Evolutionary conservation across 2,113 vertebrate species (phyloP).

Genomic region (Chinchilla lanigera): DNA sequence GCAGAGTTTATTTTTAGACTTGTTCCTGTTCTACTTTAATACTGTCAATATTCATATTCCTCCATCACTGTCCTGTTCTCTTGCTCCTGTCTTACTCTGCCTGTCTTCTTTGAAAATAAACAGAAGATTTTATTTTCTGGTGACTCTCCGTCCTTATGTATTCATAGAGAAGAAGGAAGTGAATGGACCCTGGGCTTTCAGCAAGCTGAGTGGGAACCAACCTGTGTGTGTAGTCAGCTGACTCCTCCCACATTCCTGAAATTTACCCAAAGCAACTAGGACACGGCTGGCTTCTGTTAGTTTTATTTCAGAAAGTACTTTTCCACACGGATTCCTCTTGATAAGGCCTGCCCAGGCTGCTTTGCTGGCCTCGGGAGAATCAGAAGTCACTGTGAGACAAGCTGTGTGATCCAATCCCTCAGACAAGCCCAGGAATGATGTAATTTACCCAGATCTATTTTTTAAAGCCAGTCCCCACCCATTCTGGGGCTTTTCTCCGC

Average conservation of each 20-base stretch:
- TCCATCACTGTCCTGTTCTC: neutral
- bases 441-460: constrained; percentile 70
- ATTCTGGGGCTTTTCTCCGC: constrained; percentile 40
- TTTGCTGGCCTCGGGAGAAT: constrained; percentile 55
- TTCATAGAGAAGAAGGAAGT: constrained; percentile 33
- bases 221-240: constrained; percentile 18
- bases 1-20: neutral
- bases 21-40: neutral
- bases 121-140: constrained; percentile 40
- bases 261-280: constrained; percentile 69
- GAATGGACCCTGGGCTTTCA: neutral
- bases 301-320: constrained; percentile 82
- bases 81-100: neutral
- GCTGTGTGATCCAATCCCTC: constrained; percentile 63
- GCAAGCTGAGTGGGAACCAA: constrained; percentile 14
- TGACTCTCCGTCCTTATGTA: neutral
- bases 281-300: constrained; percentile 76
- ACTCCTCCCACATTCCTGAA: constrained; percentile 81
- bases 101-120: constrained; percentile 24
- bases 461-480: constrained; percentile 60
- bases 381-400: constrained; percentile 71
- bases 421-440: constrained; percentile 72
- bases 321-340: constrained; percentile 79
- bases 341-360: constrained; percentile 68
- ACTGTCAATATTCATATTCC: neutral